Base-by-base conservation (phyloP, 2,888 invertebrate genomes). In the Calephelis perditalis region DNA sequence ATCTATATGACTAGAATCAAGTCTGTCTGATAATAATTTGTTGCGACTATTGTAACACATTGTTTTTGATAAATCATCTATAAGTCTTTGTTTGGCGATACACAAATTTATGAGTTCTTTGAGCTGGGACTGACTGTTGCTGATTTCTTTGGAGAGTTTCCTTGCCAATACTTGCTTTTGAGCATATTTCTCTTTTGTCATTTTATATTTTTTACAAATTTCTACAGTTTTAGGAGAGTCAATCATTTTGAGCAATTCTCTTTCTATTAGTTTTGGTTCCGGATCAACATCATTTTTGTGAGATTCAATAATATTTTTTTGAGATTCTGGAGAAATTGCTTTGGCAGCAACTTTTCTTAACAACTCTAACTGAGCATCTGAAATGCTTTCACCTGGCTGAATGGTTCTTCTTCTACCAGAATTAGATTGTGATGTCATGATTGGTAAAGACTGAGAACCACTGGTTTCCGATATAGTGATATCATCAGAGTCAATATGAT, bases 51-150 rank as follows among this genome's bases (percentile, higher is more conserved):
- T 81, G 64, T 81, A 74, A 62, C 79, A 81, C 52, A 84, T 76
- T 56, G 84, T 76, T 74, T 78, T 86, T 2, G 86, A 84, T 69
- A 96, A 86, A 70, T 95, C 95, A 70, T 93, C 92, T 67, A 95
- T 94, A 56, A 95, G 91, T 71, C 94, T 94, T 76, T 96, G 94
- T 78, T 96, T 96, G 1, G 86, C 84, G 71, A 91, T 84, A 70
- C 91, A 91, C 36, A 94, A 91, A 72, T 93, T 92, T 71, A 96
- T 94, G 36, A 96, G 82, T 78, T 96, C 95, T 68, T 93, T 93
- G 5, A 96, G 90, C 75, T 95, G 94, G 66, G 93, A 91, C 70
- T 95, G 92, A 46, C 93, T 93, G 15, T 92, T 92, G 62, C 93
- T 92, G 57, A 95, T 92, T 77, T 95, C 94, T 65, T 87, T 90